These are phyloP conservation scores for Amblyjoppa fuscipennis DNA, from an alignment of 2,888 invertebrate species.

Conservation along the genomic window DNA sequence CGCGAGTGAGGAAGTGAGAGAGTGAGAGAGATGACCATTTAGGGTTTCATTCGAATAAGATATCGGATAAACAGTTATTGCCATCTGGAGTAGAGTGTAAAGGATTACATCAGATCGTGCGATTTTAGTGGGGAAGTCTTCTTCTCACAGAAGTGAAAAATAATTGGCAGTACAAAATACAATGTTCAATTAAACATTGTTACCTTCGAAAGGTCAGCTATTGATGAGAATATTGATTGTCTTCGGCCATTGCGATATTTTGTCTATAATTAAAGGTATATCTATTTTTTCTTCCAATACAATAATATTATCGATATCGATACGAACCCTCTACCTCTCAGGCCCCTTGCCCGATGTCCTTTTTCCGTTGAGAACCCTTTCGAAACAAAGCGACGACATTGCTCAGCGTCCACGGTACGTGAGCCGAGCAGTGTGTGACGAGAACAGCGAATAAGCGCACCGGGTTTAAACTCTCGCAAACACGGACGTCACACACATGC, in stretches of 20 bases:
- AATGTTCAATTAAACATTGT: too few species aligned
- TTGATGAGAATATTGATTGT: background rate
- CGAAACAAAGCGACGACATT: slow-evolving; percentile 16
- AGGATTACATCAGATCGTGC: too few species aligned
- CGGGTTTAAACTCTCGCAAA: slow-evolving; percentile 44
- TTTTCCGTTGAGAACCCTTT: slow-evolving; percentile 17
- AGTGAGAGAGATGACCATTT: too few species aligned
- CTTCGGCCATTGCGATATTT: background rate
- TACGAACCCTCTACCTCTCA: background rate
- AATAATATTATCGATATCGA: slow-evolving; percentile 9
- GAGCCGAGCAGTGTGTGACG: background rate
- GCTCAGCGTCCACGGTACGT: slow-evolving; percentile 1
- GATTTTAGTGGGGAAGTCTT: too few species aligned
- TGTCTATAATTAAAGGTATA: background rate
- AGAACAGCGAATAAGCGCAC: slow-evolving; percentile 26
- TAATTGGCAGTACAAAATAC: too few species aligned
- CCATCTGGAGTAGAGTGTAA: too few species aligned
- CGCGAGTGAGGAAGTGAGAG: too few species aligned
- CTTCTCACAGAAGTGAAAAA: too few species aligned
- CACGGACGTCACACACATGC: slow-evolving; percentile 38
- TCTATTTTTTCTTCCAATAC: background rate
- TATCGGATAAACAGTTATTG: too few species aligned
- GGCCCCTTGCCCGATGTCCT: slow-evolving; percentile 20
- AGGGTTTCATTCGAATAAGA: too few species aligned
- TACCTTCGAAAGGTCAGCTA: too few species aligned